A percentile compares a stretch with the other conserved stretches of the same genome.
Evolutionary conservation across 2,888 invertebrate species (phyloP).

Genomic region (Rotaria macrura): DNA sequence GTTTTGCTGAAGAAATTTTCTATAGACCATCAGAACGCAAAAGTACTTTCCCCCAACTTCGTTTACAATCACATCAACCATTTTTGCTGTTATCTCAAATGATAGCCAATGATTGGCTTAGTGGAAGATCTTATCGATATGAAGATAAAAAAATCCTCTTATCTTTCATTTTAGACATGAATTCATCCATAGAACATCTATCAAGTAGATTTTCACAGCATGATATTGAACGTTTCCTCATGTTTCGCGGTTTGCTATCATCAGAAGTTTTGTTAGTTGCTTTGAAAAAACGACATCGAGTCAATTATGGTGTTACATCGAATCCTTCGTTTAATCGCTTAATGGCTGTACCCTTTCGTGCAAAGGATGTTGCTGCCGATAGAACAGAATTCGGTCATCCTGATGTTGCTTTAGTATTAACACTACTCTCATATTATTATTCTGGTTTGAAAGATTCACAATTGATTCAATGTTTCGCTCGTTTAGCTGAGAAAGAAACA

Average conservation of each 20-base stretch:
- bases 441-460: background rate
- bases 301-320: background rate
- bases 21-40: background rate
- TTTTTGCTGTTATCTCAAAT: background rate
- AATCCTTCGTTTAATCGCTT: background rate
- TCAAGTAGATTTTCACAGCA: background rate
- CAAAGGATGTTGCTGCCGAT: background rate
- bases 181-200: background rate
- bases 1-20: background rate
- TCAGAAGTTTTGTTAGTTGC: background rate
- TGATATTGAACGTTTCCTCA: background rate
- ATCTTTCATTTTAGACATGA: background rate
- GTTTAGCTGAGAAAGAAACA: background rate
- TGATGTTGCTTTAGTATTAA: background rate
- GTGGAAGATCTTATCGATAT: background rate
- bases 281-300: background rate
- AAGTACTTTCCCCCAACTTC: background rate
- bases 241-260: background rate
- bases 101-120: background rate
- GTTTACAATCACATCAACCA: background rate
- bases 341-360: background rate
- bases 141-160: background rate
- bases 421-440: background rate
- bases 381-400: background rate
- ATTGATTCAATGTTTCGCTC: background rate